These are phyloP conservation scores for Malurus elegans DNA, from an alignment of 2,113 vertebrate genomes.

Conservation along the genomic window DNA sequence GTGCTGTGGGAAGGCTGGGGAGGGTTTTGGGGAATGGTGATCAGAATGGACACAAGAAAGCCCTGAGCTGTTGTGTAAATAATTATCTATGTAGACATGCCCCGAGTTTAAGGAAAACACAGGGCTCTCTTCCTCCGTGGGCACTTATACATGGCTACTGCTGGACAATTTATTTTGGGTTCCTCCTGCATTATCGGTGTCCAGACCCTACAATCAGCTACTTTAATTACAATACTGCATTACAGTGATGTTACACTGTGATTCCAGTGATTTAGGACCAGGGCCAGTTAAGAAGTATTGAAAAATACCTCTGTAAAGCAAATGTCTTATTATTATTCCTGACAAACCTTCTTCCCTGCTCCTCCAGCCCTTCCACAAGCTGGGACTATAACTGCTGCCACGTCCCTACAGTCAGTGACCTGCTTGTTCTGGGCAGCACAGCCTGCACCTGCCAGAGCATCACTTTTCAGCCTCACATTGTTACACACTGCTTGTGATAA, in stretches of 20 bases:
- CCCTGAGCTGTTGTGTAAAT: not conserved
- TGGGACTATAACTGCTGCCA: not conserved
- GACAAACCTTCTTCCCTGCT: not conserved
- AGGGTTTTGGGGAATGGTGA: not conserved
- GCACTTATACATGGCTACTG: not conserved
- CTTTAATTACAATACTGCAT: not conserved
- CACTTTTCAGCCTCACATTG: not conserved
- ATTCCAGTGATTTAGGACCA: not conserved
- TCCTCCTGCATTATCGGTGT: not conserved
- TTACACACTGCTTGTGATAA: not conserved
- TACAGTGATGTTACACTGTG: not conserved
- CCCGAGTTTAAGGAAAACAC: not conserved
- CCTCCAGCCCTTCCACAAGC: not conserved
- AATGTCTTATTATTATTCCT: not conserved
- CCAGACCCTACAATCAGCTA: not conserved
- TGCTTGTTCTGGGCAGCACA: not conserved
- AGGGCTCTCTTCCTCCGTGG: not conserved
- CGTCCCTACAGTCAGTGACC: not conserved
- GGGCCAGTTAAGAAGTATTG: not conserved
- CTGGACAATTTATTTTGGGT: not conserved
- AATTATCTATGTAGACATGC: not conserved
- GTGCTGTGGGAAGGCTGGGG: fast-evolving
- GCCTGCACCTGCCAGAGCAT: not conserved
- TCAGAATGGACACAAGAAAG: not conserved
- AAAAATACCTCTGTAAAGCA: not conserved